Conservation (phyloP, 1,140 invertebrate genomes). For the Leptinotarsa lineolata region DNA sequence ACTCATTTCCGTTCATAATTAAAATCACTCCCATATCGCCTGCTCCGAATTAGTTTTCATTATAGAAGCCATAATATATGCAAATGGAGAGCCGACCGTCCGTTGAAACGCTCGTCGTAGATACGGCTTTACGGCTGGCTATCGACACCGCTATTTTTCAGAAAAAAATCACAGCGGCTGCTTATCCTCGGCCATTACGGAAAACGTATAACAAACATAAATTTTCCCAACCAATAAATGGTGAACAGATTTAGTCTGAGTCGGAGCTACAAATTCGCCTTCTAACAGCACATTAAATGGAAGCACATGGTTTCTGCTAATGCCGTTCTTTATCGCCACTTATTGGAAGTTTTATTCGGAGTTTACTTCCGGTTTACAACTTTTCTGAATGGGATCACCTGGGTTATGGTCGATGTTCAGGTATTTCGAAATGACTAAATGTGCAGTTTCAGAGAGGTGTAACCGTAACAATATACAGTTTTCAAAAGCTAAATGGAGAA, state of each 20-base stretch:
- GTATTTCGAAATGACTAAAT: neutral
- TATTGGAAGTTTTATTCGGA: constrained; percentile 19
- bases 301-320: constrained; percentile 16
- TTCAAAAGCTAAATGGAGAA: no score
- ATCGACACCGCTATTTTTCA: constrained; percentile 9
- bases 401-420: neutral
- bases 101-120: constrained; percentile 1
- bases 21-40: constrained; percentile 17
- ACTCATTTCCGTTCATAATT: constrained; percentile 12
- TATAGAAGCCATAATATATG: constrained; percentile 28
- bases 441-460: neutral
- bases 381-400: neutral
- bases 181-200: constrained; percentile 20
- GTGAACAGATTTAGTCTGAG: constrained; percentile 26
- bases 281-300: constrained; percentile 25
- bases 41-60: constrained; percentile 31
- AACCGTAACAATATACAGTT: no score
- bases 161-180: constrained; percentile 17
- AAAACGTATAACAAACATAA: constrained; percentile 23
- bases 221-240: constrained; percentile 28
- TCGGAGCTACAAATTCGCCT: constrained; percentile 26
- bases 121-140: neutral
- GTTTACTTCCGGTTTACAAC: constrained; percentile 4
- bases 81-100: constrained; percentile 17
- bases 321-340: constrained; percentile 23